Evolutionary conservation across 1,140 invertebrate genomes (phyloP), one percentile per base, ranked within the genome.

Genomic region (Drosophila lacteicornis): DNA sequence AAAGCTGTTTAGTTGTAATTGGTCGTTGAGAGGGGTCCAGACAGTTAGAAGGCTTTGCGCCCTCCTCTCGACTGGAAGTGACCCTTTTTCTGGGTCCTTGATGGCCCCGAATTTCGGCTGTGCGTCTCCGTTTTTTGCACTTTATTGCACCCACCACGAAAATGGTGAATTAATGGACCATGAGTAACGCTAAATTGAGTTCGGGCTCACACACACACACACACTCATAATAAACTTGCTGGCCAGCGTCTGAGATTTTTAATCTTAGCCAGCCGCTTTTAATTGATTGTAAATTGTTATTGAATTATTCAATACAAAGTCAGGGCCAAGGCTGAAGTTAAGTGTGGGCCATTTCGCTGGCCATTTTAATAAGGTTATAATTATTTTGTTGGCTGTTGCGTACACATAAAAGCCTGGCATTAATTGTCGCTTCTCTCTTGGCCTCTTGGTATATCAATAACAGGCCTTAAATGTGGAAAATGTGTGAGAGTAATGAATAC

Each of bases 1-100:
- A 90, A 90, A 90, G 85, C 85, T 90, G 85, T 90, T 90, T 90
- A 90, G 85, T 77, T 90, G 85, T 90, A 88, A 90, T 88, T 88
- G 84, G 85, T 81, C 78, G 85, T 84, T 81, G 85, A 88, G 84
- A 90, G 84, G 78, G 85, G 78, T 90, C 77, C 50, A 66, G 59
- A 53, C 57, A 47, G 46, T 40, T 45, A 38, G 55, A 45, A 51
- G 57, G 58, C 36, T 51, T 49, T 68, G 53, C 45, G 61, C 63
- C 49, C 46, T 56, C 46, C 58, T 61, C 46, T 63, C 77, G 40
- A 68, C 74, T 82, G 70, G 70, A 65, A 71, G 62, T 86, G 79
- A 86, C 79, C 82, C 82, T 86, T 86, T 86, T 79, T 82, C 75
- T 59, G 75, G 75, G 75, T 71, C 65, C 75, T 60, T 78, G 75